Evolutionary conservation across 2,113 vertebrate species (phyloP).

Genomic region (Potamarius usumacintae): DNA sequence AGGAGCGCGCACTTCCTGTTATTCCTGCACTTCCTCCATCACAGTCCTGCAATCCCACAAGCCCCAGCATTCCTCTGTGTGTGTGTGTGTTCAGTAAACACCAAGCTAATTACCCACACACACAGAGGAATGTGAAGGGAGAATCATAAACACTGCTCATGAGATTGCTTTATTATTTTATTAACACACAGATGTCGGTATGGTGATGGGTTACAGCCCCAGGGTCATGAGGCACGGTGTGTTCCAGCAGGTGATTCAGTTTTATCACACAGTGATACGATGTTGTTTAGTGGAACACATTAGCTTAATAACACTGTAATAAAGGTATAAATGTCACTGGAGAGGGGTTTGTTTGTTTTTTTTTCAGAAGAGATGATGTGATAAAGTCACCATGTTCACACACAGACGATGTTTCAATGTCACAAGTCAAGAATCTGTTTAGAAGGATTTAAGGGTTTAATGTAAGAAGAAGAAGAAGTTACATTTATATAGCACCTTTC

Average conservation of each 20-base stretch:
- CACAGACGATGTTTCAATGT: neutral
- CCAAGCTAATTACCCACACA: neutral
- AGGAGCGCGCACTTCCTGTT: slow-evolving; percentile 70
- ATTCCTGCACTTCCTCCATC: slow-evolving; percentile 61
- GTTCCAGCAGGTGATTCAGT: slow-evolving; percentile 22
- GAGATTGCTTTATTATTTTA: slow-evolving; percentile 19
- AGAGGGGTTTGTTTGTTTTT: neutral
- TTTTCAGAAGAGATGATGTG: neutral
- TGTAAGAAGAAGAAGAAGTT: no score
- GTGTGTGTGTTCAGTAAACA: neutral
- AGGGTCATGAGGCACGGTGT: slow-evolving; percentile 2
- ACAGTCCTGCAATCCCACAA: neutral
- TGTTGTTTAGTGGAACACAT: slow-evolving; percentile 14
- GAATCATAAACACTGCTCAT: slow-evolving; percentile 1
- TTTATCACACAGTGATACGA: slow-evolving; percentile 24
- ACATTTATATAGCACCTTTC: no score
- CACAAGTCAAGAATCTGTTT: no score
- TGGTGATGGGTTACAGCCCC: neutral
- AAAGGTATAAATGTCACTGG: neutral
- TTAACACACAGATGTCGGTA: neutral
- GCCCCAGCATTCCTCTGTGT: slow-evolving; percentile 24
- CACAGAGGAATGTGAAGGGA: neutral
- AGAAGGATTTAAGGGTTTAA: no score
- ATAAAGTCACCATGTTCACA: neutral
- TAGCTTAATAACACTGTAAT: slow-evolving; percentile 20